phyloP scores from a whole-genome alignment of 2,797 vertebrate genomes.

The Lacerta bilineata region DNA sequence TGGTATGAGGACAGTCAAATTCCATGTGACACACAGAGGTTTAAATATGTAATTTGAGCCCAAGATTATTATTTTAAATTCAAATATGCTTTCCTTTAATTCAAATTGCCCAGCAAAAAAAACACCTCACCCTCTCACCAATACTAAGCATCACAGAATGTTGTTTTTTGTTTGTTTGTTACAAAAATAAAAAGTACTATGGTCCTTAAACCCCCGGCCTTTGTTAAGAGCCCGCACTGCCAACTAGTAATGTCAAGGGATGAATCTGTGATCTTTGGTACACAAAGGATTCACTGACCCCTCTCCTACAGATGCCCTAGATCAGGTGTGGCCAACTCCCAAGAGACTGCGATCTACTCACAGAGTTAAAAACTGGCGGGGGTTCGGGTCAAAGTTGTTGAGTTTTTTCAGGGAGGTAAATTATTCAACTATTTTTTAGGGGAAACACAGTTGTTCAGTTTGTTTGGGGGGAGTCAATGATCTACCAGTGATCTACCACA shows the following conservation, averaged over 20 bases:
- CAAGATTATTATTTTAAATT: neutral
- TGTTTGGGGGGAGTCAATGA: too few relatives aligned
- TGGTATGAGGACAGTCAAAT: neutral
- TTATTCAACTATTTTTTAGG: too few relatives aligned
- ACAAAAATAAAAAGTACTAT: neutral
- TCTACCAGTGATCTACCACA: too few relatives aligned
- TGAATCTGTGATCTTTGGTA: neutral
- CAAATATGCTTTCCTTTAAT: neutral
- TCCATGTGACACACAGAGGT: neutral
- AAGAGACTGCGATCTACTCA: too few relatives aligned
- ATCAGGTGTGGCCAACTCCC: too few relatives aligned
- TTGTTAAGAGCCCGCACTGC: too few relatives aligned
- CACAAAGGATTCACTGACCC: neutral
- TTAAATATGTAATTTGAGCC: neutral
- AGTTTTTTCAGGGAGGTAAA: too few relatives aligned
- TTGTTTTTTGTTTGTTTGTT: neutral
- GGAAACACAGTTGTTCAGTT: too few relatives aligned
- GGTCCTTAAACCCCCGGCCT: neutral
- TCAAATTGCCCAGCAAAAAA: neutral
- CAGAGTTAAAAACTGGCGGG: too few relatives aligned
- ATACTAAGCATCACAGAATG: neutral
- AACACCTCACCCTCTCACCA: neutral
- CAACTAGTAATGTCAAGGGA: too few relatives aligned
- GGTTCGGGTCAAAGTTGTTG: too few relatives aligned
- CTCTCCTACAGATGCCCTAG: neutral